Conservation (phyloP, 2,888 invertebrate genomes). For the Teleiodes luculella region DNA sequence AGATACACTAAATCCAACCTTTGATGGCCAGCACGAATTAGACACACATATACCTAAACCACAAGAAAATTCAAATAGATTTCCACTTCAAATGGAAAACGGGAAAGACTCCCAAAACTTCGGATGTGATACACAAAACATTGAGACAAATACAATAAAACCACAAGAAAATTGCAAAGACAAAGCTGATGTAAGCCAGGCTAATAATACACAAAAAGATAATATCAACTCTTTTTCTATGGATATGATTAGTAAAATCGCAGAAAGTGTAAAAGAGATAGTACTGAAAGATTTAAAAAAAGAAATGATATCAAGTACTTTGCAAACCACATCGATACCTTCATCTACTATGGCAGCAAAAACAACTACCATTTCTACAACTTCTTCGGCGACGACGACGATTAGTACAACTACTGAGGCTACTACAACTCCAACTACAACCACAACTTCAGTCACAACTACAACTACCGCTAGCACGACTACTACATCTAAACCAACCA, state of each 20-base stretch:
- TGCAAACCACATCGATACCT: conserved; percentile 6
- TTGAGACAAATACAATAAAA: too few species aligned
- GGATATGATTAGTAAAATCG: conserved; percentile 47
- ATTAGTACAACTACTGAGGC: conserved; percentile 2
- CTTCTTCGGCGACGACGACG: not conserved
- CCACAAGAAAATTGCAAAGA: not conserved
- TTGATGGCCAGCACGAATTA: not conserved
- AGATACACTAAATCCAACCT: too few species aligned
- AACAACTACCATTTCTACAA: not conserved
- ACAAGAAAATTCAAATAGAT: too few species aligned
- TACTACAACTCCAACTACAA: conserved; percentile 10
- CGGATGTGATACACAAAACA: too few species aligned
- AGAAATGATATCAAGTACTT: conserved; percentile 24
- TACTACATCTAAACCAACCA: not conserved
- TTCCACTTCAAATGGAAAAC: too few species aligned
- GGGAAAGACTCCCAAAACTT: too few species aligned
- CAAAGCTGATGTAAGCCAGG: not conserved
- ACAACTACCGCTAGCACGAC: not conserved
- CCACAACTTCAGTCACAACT: not conserved
- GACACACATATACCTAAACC: too few species aligned
- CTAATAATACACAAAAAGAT: not conserved
- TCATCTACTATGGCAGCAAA: conserved; percentile 3
- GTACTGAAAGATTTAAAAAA: conserved; percentile 49
- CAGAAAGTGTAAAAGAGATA: conserved; percentile 49
- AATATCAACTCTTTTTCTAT: conserved; percentile 15